Base-by-base conservation (phyloP, 2,113 vertebrate species). In the Siniperca knerii region DNA sequence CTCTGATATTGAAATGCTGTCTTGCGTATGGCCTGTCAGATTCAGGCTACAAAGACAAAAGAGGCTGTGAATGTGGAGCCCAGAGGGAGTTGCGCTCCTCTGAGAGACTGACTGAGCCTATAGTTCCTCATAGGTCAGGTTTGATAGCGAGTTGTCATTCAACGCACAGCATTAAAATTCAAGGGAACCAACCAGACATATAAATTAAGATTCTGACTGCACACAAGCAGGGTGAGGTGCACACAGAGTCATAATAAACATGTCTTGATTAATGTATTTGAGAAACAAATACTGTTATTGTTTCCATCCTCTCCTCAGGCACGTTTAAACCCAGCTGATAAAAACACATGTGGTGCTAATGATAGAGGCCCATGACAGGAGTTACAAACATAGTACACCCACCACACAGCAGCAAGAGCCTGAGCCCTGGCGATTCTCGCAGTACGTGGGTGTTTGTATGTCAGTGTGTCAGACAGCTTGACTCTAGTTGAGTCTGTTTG, bases 391-490 rank as follows among this genome's bases (percentile, higher is more conserved):
- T 68, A 89, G 76, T 76, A 84, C 89, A 91, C 91, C 90, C 92
- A 92, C 90, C 82, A 71, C 84, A 54, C 88, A 75, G 90, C 75
- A 57, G 87, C 74, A 1, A 64, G 81, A 87, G 81, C 66, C 80
- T 25, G 75, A 62, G 75, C 85, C 57, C 67, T 76, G 91, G 79
- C 80, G 79, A 85, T 83, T 72, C 73, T 77, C 87, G 84, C 87
- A 79, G 64, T 46, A 81, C 18, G 90, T 92, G 92, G 91, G 92
- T 79, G 91, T 93, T 90, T 93, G 77, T 93, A 75, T 92, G 93
- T 92, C 87, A 92, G 87, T 89, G 90, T 92, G 90, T 93, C 92
- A 94, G 92, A 94, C 92, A 87, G 91, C 87, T 89, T 71, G 81
- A 90, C 91, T 93, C 87, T 80, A 66, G 71, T 87, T 64, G 82